These are phyloP conservation scores for Ptychadena robeensis DNA, from an alignment of 2,797 vertebrate species.

Conservation along the genomic window DNA sequence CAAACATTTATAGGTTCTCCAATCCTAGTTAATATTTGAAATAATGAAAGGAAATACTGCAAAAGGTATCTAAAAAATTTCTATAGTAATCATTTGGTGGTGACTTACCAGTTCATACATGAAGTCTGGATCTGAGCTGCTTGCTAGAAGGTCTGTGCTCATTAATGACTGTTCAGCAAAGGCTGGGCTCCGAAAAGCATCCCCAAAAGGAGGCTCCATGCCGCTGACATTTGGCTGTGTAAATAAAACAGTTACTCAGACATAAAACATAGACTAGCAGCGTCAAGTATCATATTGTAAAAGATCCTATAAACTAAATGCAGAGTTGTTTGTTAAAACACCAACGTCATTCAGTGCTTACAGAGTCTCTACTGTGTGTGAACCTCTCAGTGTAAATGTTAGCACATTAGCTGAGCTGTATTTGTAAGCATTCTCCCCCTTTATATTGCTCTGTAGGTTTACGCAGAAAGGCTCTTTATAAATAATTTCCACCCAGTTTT, in stretches of 20 bases:
- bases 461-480: too few species aligned
- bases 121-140: slow-evolving; percentile 97
- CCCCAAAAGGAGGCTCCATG: slow-evolving; percentile 99
- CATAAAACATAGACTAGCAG: background rate
- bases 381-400: too few species aligned
- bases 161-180: slow-evolving; percentile 97
- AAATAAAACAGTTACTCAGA: background rate
- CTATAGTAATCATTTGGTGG: background rate
- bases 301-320: background rate
- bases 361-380: too few species aligned
- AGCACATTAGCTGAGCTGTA: too few species aligned
- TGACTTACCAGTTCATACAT: slow-evolving; percentile 97
- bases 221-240: slow-evolving; percentile 93
- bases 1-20: background rate
- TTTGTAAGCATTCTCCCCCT: too few species aligned
- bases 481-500: too few species aligned
- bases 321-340: background rate
- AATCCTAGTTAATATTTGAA: background rate
- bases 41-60: background rate
- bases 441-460: too few species aligned
- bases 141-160: slow-evolving; percentile 96
- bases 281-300: background rate
- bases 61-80: background rate
- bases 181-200: slow-evolving; percentile 96
- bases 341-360: background rate